phyloP scores from a whole-genome alignment of 2,797 vertebrate species.

The Champsocephalus esox region DNA sequence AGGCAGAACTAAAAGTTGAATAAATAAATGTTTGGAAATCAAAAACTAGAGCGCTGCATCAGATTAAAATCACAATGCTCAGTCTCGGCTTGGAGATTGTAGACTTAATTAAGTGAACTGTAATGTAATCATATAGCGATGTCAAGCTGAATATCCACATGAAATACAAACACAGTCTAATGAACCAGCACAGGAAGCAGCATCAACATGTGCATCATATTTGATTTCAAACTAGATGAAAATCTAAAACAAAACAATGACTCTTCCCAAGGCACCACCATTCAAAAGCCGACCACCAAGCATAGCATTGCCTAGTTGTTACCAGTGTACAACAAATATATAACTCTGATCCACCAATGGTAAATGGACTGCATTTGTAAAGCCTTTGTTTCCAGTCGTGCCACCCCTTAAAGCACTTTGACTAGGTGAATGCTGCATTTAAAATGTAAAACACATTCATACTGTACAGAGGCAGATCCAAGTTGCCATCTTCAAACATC shows the following conservation, averaged over 20 bases:
- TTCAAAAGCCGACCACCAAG: too few relatives aligned
- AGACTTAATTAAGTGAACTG: constrained; percentile 45
- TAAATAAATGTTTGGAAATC: constrained; percentile 42
- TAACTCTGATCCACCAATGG: too few relatives aligned
- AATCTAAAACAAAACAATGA: background rate
- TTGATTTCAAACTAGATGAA: constrained; percentile 8
- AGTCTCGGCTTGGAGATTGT: constrained; percentile 24
- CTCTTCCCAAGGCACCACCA: too few relatives aligned
- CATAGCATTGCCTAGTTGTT: too few relatives aligned
- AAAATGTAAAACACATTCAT: too few relatives aligned
- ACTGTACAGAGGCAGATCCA: too few relatives aligned
- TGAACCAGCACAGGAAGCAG: constrained; percentile 13
- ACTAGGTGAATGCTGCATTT: too few relatives aligned
- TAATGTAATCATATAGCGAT: constrained; percentile 44
- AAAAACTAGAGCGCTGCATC: constrained; percentile 34
- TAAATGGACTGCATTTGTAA: too few relatives aligned
- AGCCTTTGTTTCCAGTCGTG: too few relatives aligned
- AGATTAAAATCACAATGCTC: constrained; percentile 25
- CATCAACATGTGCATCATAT: constrained; percentile 6
- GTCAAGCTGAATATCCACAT: constrained; percentile 30
- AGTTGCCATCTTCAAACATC: too few relatives aligned
- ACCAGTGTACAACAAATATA: too few relatives aligned
- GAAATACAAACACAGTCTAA: constrained; percentile 33
- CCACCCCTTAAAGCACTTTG: too few relatives aligned
- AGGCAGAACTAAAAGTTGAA: constrained; percentile 19